phyloP scores from a whole-genome alignment of 92 coral and sea anemone genomes.

The Heliopora coerulea region DNA sequence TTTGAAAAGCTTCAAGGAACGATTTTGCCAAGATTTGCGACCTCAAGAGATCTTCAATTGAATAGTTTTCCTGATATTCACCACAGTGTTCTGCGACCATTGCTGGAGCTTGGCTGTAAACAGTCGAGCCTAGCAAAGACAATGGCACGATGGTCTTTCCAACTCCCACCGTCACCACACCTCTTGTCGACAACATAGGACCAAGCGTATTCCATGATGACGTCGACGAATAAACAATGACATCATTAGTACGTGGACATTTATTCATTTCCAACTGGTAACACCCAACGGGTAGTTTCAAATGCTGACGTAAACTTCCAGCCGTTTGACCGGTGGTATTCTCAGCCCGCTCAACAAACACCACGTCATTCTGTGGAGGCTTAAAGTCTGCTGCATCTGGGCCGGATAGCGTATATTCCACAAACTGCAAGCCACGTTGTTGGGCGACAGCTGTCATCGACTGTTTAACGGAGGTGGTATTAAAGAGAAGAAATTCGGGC shows the following conservation, averaged over 20 bases:
- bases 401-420: slow-evolving; percentile 61
- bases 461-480: slow-evolving; percentile 28
- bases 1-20: slow-evolving; percentile 52
- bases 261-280: slow-evolving; percentile 34
- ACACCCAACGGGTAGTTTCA: slow-evolving; percentile 57
- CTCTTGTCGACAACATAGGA: slow-evolving; percentile 50
- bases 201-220: slow-evolving; percentile 49
- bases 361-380: slow-evolving; percentile 44
- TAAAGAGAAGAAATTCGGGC: slow-evolving; percentile 20
- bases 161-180: slow-evolving; percentile 47
- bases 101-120: slow-evolving; percentile 7
- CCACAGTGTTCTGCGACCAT: slow-evolving; percentile 3
- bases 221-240: slow-evolving; percentile 52
- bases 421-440: slow-evolving; percentile 55
- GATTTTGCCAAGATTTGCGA: slow-evolving; percentile 32
- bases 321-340: slow-evolving; percentile 44
- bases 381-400: slow-evolving; percentile 46
- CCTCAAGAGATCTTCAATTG: slow-evolving; percentile 10
- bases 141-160: slow-evolving; percentile 50
- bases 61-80: neutral
- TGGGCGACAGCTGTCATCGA: slow-evolving; percentile 46
- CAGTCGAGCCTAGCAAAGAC: slow-evolving; percentile 53
- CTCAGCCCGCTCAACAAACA: slow-evolving; percentile 41
- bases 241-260: slow-evolving; percentile 43
- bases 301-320: slow-evolving; percentile 4